Base-by-base conservation (phyloP, 2,888 invertebrate species). In the Scrobipalpa atriplicella region DNA sequence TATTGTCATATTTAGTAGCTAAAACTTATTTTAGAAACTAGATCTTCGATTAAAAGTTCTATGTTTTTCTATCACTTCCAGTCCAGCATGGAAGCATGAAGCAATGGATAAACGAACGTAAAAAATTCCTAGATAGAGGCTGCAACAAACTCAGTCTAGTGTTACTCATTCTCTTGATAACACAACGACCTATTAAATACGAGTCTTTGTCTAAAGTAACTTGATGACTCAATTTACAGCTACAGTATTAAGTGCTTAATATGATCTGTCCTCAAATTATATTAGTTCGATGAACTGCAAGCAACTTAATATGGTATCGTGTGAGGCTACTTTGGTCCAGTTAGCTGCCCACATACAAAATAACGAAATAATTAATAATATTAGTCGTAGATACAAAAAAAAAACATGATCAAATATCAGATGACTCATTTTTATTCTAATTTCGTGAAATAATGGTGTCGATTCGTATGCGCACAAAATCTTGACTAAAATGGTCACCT, bases 211-310 rank as follows among this genome's bases (percentile, higher is more conserved):
- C 54, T 21, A 56, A 13, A 19, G 21, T 19, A 13, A 21, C 19
- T 56, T 56, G 21, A 56, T 56, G 54, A 56, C 21, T 56, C 54
- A 56, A 56, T 56, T n/a, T 56, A 56, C 9, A 29, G 1, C 29
- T 9, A 21, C 19, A 19, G 3, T 43, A 43, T 43, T 3, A 52
- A 5, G 16, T 18, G 52, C 10, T 18, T 11, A 7, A 16, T 18
- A 19, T 52, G 52, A 52, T n/a, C 13, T 43, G 43, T 47, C 47
- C 47, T 47, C 47, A 47, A 47, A 47, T 47, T 47, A 47, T 47
- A 58, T 16, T 58, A 29, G 58, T 38, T 58, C 38, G 29, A 58
- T n/a, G 58, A 58, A 58, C 58, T 58, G 58, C 58, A 58, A 58
- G 58, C 58, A 58, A 58, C 58, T 29, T 58, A 58, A 58, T 58